Base-by-base conservation (phyloP, 1,140 invertebrate genomes). In the Drosophila prosaltans region DNA sequence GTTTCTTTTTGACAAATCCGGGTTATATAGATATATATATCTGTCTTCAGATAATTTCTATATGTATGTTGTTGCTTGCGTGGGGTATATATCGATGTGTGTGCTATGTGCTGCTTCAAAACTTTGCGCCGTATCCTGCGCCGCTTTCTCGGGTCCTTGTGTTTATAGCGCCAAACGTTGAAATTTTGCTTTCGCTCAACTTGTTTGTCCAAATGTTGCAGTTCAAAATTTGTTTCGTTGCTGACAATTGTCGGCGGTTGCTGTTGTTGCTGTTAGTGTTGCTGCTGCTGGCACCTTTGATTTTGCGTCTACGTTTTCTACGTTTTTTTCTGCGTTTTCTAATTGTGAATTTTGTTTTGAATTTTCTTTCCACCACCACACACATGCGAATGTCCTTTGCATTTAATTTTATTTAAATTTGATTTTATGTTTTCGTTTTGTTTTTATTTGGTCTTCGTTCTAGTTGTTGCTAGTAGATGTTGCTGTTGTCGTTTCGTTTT, bases 311-410 rank as follows among this genome's bases (percentile, higher is more conserved):
- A 78, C 80, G 86, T 90, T 81, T 82, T 81, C 89, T 84, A 90
- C 85, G 85, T 89, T 89, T 89, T 90, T 92, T 91, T 91, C 86
- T 92, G 70, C 91, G 80, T 90, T 92, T 91, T 91, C 88, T 91
- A 92, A 92, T 92, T 90, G 80, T 91, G 84, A 91, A 91, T 91
- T 91, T 91, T 86, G 90, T 90, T 91, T 91, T 91, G 84, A 89
- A 89, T 91, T 91, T 91, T 86, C 84, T 75, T 92, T 91, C 91
- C 91, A 92, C 91, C 91, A 92, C 91, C 91, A 92, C 91, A 91
- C 91, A 92, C 91, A 92, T 92, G 91, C 91, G 91, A 92, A 92
- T 91, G 88, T 91, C 88, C 82, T 92, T 91, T 88, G 90, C 91
- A 92, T 92, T 92, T 92, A 91, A 91, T 92, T 78, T 91, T 83